A percentile compares a stretch with the other conserved stretches of the same genome.
Conservation (phyloP, 2,888 invertebrate species). For the Drosophila leonis region DNA sequence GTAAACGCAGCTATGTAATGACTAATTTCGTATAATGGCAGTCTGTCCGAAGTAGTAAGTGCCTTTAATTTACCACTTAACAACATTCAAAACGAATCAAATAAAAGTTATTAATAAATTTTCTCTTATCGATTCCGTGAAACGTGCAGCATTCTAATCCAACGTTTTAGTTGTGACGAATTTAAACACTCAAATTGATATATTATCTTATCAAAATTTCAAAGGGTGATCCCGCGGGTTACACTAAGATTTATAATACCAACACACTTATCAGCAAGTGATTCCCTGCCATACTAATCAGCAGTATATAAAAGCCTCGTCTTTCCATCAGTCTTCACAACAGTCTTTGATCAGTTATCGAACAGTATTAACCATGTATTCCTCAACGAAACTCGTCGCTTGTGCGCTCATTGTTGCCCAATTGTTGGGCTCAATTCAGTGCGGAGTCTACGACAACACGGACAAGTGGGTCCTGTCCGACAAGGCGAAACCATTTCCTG, state of each 20-base stretch:
- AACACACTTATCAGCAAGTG: not conserved
- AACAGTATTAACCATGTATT: conserved; percentile 37
- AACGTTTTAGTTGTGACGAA: not conserved
- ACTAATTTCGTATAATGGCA: not conserved
- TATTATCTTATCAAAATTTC: not conserved
- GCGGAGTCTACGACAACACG: conserved; percentile 38
- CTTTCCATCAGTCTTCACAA: not conserved
- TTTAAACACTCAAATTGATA: not conserved
- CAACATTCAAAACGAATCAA: not conserved
- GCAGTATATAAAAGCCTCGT: not conserved
- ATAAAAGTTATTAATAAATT: too few relatives aligned
- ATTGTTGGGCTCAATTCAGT: conserved; percentile 39
- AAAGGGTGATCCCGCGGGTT: not conserved
- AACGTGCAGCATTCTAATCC: not conserved
- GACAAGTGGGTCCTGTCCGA: conserved; percentile 42
- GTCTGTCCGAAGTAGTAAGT: too few relatives aligned
- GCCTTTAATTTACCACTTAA: not conserved
- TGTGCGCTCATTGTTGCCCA: conserved; percentile 41
- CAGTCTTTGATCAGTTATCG: conserved; percentile 3
- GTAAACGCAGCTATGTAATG: not conserved
- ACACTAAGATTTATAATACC: not conserved
- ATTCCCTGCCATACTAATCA: not conserved
- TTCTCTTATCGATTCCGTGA: not conserved
- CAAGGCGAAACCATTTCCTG: conserved; percentile 34
- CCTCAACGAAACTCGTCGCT: conserved; percentile 22